Evolutionary conservation across 1,140 invertebrate species (phyloP), one percentile per base, ranked within the genome.

Genomic region (Neodiprion virginianus): DNA sequence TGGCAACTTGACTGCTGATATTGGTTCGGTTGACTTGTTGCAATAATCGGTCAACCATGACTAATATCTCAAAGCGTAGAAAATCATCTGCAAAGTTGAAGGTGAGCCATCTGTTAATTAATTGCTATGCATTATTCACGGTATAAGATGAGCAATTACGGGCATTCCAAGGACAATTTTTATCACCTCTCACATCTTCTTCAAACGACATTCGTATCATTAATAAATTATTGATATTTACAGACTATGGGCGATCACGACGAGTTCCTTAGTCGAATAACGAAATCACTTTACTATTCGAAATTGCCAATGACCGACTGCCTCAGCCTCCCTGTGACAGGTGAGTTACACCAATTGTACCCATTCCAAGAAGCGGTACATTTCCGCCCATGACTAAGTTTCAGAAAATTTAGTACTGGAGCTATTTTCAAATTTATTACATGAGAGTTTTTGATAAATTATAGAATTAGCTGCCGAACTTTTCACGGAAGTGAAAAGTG

Each of bases 271-370:
- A 91, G 93, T 77, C 90, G 96, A 77, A 94, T 97, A 72, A 92
- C 91, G 1, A 97, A 97, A 86, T 95, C 95, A 0, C 87, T 97
- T 7, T 97, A 97, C 85, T 97, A 96, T 90, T 93, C 94, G 72
- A 92, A 93, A 85, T 85, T 94, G 61, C 93, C 94, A 40, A 88
- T 88, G 69, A 91, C 92, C 73, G 93, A 94, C 79, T 90, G 93
- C 74, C 88, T 95, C 14, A 95, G 94, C 83, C 88, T 96, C 53
- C 94, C 95, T 69, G 91, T 96, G 72, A 95, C 95, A 88, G 94
- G 94, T 94, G 85, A 85, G 88, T 89, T 40, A 81, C 78, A 79
- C 72, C 79, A 72, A 73, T 69, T 70, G 17, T 67, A 66, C 72
- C 69, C 49, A 69, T 72, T 21, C 50, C 48, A 8, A 21, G 61